Evolutionary conservation across 2,888 invertebrate genomes (phyloP).

Genomic region (Parnassius glacialis): DNA sequence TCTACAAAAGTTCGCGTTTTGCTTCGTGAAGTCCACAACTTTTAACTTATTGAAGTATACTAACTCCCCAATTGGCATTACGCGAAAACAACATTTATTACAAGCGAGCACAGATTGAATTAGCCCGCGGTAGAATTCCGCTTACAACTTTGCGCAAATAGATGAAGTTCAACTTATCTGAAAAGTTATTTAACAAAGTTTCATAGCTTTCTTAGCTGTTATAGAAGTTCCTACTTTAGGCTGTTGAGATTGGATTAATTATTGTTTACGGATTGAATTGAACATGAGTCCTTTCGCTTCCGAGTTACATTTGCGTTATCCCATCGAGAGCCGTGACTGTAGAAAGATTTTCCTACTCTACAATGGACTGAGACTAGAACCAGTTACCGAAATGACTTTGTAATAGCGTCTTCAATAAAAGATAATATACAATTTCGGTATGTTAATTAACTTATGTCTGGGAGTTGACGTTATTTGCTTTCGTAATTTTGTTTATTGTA

Average conservation of each 20-base stretch:
- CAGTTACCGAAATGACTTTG: conserved; percentile 75
- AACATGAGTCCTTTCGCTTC: conserved; percentile 55
- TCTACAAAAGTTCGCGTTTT: conserved; percentile 81
- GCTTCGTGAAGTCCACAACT: conserved; percentile 81
- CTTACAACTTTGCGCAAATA: conserved; percentile 79
- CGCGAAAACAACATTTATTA: conserved; percentile 80
- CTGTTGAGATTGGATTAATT: conserved; percentile 62
- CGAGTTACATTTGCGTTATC: conserved; percentile 67
- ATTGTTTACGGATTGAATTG: conserved; percentile 51
- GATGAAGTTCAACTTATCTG: conserved; percentile 79
- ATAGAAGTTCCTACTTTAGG: conserved; percentile 65
- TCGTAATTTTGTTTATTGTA: no score
- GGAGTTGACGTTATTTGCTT: no score
- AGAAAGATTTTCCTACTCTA: conserved; percentile 80
- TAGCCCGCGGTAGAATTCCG: conserved; percentile 72
- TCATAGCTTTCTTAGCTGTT: conserved; percentile 75
- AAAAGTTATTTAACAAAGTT: conserved; percentile 82
- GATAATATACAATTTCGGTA: no score
- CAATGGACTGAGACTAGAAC: conserved; percentile 75
- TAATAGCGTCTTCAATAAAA: conserved; percentile 74
- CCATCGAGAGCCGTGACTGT: conserved; percentile 81
- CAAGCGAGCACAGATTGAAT: conserved; percentile 78
- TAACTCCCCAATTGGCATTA: conserved; percentile 74
- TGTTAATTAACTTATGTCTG: no score
- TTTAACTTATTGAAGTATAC: conserved; percentile 64